Conservation (phyloP, 2,113 vertebrate species). For the Coreoperca whiteheadi region DNA sequence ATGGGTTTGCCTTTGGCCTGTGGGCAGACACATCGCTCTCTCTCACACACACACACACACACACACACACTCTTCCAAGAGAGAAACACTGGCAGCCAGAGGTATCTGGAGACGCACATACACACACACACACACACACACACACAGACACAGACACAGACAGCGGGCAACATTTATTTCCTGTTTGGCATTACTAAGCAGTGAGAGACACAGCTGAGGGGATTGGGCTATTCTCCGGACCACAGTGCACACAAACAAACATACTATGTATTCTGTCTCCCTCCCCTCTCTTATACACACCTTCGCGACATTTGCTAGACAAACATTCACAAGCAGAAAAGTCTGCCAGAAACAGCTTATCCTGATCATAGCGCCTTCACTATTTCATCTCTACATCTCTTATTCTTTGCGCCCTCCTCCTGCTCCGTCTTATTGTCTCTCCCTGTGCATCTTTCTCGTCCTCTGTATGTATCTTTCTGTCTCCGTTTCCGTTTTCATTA, state of each 20-base stretch:
- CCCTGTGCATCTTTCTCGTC: slow-evolving; percentile 26
- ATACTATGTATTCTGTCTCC: slow-evolving; percentile 19
- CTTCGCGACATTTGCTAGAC: slow-evolving; percentile 26
- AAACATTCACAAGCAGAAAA: slow-evolving; percentile 8
- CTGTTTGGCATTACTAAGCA: slow-evolving; percentile 74
- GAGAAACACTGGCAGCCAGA: slow-evolving; percentile 61
- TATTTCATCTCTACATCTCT: slow-evolving; percentile 46
- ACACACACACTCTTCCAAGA: slow-evolving; percentile 39
- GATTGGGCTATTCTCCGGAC: slow-evolving; percentile 57
- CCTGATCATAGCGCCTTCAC: slow-evolving; percentile 22
- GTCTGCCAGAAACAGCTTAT: slow-evolving; percentile 22
- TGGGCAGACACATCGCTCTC: slow-evolving; percentile 41
- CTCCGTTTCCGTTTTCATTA: slow-evolving; percentile 57
- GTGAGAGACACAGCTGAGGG: slow-evolving; percentile 69
- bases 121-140: slow-evolving; percentile 16
- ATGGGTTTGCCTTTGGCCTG: slow-evolving; percentile 60
- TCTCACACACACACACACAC: slow-evolving; percentile 13
- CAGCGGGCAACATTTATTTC: slow-evolving; percentile 75
- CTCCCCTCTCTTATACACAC: slow-evolving; percentile 23
- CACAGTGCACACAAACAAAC: slow-evolving; percentile 55
- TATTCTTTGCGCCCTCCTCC: slow-evolving; percentile 18
- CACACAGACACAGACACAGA: slow-evolving; percentile 37
- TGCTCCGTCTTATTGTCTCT: slow-evolving; percentile 29
- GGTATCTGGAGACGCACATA: slow-evolving; percentile 59
- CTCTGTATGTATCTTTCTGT: slow-evolving; percentile 23